Evolutionary conservation across 2,113 vertebrate species (phyloP), one percentile per base, ranked within the genome.

Genomic region (Oostethus manadensis): DNA sequence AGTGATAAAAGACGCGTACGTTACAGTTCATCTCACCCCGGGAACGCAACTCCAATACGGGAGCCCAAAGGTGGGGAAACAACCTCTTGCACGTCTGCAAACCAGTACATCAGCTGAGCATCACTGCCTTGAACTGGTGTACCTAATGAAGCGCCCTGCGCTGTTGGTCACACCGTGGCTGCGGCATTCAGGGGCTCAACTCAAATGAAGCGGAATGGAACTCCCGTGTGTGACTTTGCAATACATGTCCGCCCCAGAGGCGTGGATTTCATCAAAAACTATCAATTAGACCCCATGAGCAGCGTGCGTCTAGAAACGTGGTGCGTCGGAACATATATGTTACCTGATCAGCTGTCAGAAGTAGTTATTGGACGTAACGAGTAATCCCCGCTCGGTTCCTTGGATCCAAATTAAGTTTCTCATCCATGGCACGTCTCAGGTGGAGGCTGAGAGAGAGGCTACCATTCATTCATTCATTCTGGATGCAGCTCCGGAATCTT

Each of bases 341-440:
- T 88, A 91, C 90, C 90, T 91, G 88, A 74, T 90, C 90, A n/a
- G 85, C 82, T 88, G 88, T 86, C 86, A 90, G 87, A 87, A 82
- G 88, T 78, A 89, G 87, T 91, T 91, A 91, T 85, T 91, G 68
- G 80, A 87, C 68, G 76, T 63, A 77, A 68, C 73, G 82, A 80
- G 62, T 87, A 86, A 88, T 88, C 85, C 83, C 80, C 83, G 85
- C 79, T 83, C 86, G 81, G 83, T 80, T 90, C 78, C 81, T 81
- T 79, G 83, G 88, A 85, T 84, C 81, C 87, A 88, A 86, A 85
- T 87, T 80, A 90, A 91, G 86, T 91, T 91, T 88, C 73, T 85
- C 88, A 88, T 91, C 88, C 88, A 89, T 91, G 84, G 80, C 84
- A 85, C 85, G 87, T 88, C 83, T 89, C 86, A 84, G 85, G 79